Evolutionary conservation across 23 tunicate species (phyloP).

Genomic region (Corella eumyota): DNA sequence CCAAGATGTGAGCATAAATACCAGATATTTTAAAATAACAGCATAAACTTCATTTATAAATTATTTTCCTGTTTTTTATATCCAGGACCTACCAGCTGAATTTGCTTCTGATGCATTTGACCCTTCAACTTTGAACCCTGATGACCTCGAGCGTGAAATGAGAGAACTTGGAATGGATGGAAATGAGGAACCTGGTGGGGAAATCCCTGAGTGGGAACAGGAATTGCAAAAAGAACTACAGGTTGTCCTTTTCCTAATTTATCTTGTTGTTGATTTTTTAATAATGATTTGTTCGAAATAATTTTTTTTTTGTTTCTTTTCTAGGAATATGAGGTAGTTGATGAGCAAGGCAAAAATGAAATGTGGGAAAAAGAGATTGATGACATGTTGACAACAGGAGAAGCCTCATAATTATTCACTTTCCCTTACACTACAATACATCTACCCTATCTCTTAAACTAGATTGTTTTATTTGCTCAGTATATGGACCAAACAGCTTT

Average conservation of each 20-base stretch:
- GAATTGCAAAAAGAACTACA: slow-evolving; percentile 95
- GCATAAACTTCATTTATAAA: no score
- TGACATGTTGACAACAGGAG: slow-evolving; percentile 83
- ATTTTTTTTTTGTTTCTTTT: neutral
- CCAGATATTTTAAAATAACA: no score
- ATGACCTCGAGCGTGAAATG: slow-evolving; percentile 93
- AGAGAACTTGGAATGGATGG: slow-evolving; percentile 72
- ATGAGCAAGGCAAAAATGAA: slow-evolving; percentile 47
- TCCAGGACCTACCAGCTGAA: slow-evolving; percentile 49
- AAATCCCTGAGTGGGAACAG: slow-evolving; percentile 92
- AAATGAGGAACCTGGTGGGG: slow-evolving; percentile 17
- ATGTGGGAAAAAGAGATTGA: slow-evolving; percentile 93
- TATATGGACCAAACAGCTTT: no score
- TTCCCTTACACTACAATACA: no score
- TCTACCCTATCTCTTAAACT: no score
- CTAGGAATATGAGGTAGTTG: slow-evolving; percentile 93
- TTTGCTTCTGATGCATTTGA: slow-evolving; percentile 91
- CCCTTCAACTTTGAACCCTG: slow-evolving; percentile 73
- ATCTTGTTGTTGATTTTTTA: neutral
- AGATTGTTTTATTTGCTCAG: no score
- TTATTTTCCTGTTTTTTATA: no score
- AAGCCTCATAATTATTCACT: no score
- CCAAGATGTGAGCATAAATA: no score
- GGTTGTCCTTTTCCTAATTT: slow-evolving; percentile 12
- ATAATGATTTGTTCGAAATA: neutral